These are phyloP conservation scores for Amphiprion percula DNA, from an alignment of 2,113 vertebrate species.

Conservation along the genomic window DNA sequence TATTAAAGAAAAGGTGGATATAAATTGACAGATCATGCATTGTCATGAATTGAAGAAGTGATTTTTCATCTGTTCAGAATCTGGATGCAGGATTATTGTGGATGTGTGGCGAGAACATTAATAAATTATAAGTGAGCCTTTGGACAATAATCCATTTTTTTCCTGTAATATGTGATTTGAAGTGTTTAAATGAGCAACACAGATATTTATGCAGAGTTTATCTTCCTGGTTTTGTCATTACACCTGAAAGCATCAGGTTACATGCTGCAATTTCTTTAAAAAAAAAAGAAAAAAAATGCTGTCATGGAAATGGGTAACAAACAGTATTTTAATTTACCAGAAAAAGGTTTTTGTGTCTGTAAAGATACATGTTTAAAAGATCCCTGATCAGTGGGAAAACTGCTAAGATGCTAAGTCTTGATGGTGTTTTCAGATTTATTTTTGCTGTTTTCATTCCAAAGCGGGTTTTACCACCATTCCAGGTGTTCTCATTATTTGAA, in stretches of 20 bases:
- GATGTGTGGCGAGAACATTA: slow-evolving; percentile 42
- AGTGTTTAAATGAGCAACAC: too few relatives aligned
- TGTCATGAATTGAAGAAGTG: slow-evolving; percentile 6
- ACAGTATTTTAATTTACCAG: background rate
- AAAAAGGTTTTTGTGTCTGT: background rate
- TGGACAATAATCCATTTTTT: slow-evolving; percentile 22
- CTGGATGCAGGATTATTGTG: slow-evolving; percentile 38
- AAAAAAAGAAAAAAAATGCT: background rate
- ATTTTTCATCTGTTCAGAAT: slow-evolving; percentile 42
- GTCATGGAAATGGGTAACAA: background rate
- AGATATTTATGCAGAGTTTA: background rate
- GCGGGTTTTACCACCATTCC: too few relatives aligned
- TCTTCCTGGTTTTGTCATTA: too few relatives aligned
- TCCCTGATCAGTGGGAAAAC: too few relatives aligned
- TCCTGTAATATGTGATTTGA: slow-evolving; percentile 1
- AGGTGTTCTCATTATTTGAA: too few relatives aligned
- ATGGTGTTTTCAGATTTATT: too few relatives aligned
- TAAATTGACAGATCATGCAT: slow-evolving; percentile 7
- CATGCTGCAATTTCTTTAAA: background rate
- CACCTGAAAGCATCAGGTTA: background rate
- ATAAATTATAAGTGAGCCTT: slow-evolving; percentile 38
- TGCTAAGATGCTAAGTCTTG: too few relatives aligned
- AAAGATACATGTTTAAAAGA: too few relatives aligned
- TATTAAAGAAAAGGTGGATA: slow-evolving; percentile 23
- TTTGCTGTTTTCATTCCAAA: too few relatives aligned